phyloP scores from a whole-genome alignment of 2,113 vertebrate species.

The human region DNA sequence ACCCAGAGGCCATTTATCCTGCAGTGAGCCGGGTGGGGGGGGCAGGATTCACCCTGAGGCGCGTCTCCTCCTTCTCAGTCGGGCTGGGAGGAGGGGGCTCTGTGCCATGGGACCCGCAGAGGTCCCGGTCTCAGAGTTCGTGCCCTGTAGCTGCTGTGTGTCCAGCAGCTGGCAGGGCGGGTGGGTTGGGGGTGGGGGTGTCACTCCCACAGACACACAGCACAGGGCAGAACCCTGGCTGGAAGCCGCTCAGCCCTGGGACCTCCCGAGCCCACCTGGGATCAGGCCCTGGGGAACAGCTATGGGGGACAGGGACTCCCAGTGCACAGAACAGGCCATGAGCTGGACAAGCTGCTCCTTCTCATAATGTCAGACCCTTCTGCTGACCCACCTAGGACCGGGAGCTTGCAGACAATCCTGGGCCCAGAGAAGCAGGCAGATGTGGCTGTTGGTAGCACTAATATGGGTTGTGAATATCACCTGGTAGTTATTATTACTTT shows the following conservation, averaged over 20 bases:
- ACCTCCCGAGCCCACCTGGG: background rate
- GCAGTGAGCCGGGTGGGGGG: background rate
- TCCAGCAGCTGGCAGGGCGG: background rate
- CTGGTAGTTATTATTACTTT: too few relatives aligned
- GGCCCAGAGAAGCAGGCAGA: background rate
- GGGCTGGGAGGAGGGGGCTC: rapidly evolving
- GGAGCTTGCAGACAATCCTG: background rate
- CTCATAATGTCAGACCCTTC: background rate
- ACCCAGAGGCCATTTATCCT: background rate
- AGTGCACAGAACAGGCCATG: background rate
- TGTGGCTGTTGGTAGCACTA: background rate
- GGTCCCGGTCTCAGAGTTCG: background rate
- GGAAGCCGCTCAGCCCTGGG: rapidly evolving
- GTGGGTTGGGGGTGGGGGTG: background rate
- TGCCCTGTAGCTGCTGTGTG: background rate
- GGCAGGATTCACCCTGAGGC: background rate
- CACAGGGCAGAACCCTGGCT: background rate
- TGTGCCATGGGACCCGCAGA: background rate
- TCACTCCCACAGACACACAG: background rate
- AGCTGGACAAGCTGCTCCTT: background rate
- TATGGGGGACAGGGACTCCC: background rate
- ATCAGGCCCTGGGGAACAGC: background rate
- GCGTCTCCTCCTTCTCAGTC: background rate
- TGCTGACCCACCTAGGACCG: background rate
- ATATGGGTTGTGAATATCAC: background rate